These are phyloP conservation scores for Frankliniella fusca DNA, from an alignment of 2,888 invertebrate species.

Conservation along the genomic window DNA sequence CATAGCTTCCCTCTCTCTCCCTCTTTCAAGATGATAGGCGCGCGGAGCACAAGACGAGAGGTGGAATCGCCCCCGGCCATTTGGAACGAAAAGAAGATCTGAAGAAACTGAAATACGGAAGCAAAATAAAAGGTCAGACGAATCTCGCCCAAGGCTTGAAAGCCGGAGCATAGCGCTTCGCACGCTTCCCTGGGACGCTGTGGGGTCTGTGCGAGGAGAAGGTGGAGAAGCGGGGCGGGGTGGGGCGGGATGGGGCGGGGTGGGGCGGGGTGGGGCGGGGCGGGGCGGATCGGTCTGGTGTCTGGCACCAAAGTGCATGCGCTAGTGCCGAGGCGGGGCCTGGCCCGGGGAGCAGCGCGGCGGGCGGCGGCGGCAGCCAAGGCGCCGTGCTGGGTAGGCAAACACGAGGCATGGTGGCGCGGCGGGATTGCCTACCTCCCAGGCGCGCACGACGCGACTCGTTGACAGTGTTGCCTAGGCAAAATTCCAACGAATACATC, in stretches of 20 bases:
- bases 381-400: constrained; percentile 4
- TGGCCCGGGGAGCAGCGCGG: no score
- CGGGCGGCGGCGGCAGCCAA: neutral
- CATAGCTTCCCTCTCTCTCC: neutral
- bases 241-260: neutral
- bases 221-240: no score
- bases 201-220: no score
- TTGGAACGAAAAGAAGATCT: constrained; percentile 26
- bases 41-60: neutral
- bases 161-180: neutral
- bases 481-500: no score
- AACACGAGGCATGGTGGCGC: neutral
- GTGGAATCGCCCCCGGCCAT: constrained; percentile 14
- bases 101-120: constrained; percentile 24
- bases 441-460: neutral
- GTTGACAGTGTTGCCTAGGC: no score
- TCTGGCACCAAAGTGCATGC: no score
- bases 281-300: no score
- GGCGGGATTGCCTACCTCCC: neutral
- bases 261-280: neutral
- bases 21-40: neutral
- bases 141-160: neutral
- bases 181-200: no score
- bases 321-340: no score
- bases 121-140: constrained; percentile 26